Base-by-base conservation (phyloP, 2,888 invertebrate species). In the Tillus elongatus region DNA sequence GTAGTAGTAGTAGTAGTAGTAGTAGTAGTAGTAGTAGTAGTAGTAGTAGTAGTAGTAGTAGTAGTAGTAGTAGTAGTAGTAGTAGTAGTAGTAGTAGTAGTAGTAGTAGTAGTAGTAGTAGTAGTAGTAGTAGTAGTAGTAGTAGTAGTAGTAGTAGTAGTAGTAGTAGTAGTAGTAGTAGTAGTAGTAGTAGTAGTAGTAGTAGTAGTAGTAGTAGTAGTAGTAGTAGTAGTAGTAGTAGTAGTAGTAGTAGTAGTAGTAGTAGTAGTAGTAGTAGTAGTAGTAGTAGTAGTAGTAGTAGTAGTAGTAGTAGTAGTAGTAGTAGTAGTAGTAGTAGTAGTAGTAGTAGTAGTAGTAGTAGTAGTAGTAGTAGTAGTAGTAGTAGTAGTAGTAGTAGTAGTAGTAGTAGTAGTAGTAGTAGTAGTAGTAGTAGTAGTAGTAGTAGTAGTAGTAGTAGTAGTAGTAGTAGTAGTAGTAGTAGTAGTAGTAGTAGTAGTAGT, bases 1-100 rank as follows among this genome's bases (percentile, higher is more conserved):
- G 24, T 19, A 19, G 24, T 19, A 19, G 24, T 19, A 19, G 24
- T 19, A 19, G 24, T 19, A 19, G 24, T 19, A 19, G 24, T 19
- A 19, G 24, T 19, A 19, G 24, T 19, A 19, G 24, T 19, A 19
- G 24, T 19, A 19, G 24, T 19, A 19, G 24, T 19, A 19, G 24
- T 19, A 19, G 24, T 19, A 19, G 24, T 19, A 19, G 24, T 19
- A 19, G 24, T 19, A 19, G 24, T 19, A 19, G 24, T 19, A 19
- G 24, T 19, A 19, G 24, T 19, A 19, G 24, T 19, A 19, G 24
- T 19, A 19, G 24, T 19, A 19, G 24, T 19, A 19, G 24, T 19
- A 19, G 24, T 19, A 19, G 24, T 19, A 19, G 24, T 19, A 19
- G 24, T 19, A 19, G 24, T 19, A 19, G 24, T 19, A 19, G 24